Percentiles rank a stretch among this genome's conserved stretches.
These are phyloP conservation scores for Pimpla rufipes DNA, from an alignment of 2,888 invertebrate species.

Conservation along the genomic window DNA sequence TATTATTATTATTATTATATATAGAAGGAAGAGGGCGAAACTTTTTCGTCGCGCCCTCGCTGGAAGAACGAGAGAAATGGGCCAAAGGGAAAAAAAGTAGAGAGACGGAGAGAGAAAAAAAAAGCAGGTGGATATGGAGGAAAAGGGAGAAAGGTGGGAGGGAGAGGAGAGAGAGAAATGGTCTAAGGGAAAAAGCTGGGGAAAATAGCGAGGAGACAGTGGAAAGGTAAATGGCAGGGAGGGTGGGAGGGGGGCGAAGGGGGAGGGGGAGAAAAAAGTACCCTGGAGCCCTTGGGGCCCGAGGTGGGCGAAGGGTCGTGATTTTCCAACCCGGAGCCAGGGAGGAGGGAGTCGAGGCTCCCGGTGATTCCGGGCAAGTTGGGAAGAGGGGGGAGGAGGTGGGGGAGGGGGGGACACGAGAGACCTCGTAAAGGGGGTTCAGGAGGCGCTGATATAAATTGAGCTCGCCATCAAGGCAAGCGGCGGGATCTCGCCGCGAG, in stretches of 20 bases:
- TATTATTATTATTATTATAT: too few species aligned
- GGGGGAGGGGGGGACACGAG: slow-evolving; percentile 69
- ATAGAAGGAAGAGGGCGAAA: background rate
- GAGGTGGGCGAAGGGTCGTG: slow-evolving; percentile 49
- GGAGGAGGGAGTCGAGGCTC: slow-evolving; percentile 36
- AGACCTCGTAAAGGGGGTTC: slow-evolving; percentile 84
- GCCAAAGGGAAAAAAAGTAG: slow-evolving; percentile 21
- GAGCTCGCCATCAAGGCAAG: slow-evolving; percentile 84
- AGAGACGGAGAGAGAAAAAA: slow-evolving; percentile 44
- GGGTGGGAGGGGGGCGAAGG: slow-evolving; percentile 59
- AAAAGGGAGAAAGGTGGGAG: too few species aligned
- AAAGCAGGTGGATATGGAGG: too few species aligned
- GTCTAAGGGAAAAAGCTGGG: too few species aligned
- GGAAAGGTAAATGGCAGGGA: too few species aligned
- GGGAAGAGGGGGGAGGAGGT: slow-evolving; percentile 34
- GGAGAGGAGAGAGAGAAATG: too few species aligned
- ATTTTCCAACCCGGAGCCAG: slow-evolving; percentile 40
- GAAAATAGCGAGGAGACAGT: too few species aligned
- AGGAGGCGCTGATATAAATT: slow-evolving; percentile 84
- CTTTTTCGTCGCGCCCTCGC: background rate
- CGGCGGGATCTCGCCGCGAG: slow-evolving; percentile 80
- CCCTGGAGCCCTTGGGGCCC: slow-evolving; percentile 46
- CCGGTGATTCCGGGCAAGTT: slow-evolving; percentile 52
- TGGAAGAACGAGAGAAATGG: slow-evolving; percentile 41
- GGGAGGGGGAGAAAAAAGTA: slow-evolving; percentile 22